Evolutionary conservation across 2,888 invertebrate genomes (phyloP), one percentile per base, ranked within the genome.

Genomic region (Latheticus oryzae): DNA sequence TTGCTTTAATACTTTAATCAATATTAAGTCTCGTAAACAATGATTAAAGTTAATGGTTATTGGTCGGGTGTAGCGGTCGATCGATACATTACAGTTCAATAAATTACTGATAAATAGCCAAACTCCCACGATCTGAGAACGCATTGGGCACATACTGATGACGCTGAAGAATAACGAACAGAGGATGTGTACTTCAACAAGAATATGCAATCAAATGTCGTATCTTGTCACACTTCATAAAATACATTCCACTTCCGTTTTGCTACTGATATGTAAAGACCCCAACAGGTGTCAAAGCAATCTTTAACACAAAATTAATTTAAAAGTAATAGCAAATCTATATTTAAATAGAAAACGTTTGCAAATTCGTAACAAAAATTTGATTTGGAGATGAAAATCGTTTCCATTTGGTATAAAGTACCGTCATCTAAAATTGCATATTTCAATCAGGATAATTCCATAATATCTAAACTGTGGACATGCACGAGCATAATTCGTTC

Each of bases 401-500:
- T 60, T 63, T 66, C 64, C 61, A 59, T 62, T 62, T 67, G 63
- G 53, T 53, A 60, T 61, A 54, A 63, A 63, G 62, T 60, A 43
- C 62, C 62, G 65, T 62, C 63, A 65, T 60, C 61, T 61, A 61
- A 70, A 74, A 75, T 73, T 72, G 73, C 71, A 73, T 73, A 70
- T 72, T 72, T 69, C 67, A 69, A 70, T 71, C 66, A 56, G 42
- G 47, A 62, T 70, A 70, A 68, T 72, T 69, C 67, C 65, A 69
- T 72, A 73, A 72, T 67, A 68, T 67, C 67, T 64, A 68, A 72
- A 70, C 68, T 70, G 69, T 65, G 74, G 72, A 74, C 73, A 68
- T 69, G 67, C 65, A 64, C 66, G 61, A 59, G 52, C 65, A 65
- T 70, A 69, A 72, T 72, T 69, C 63, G 66, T 56, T 69, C 63